A percentile compares a stretch with the other conserved stretches of the same genome.
phyloP scores from a whole-genome alignment of 2,888 invertebrate species.

The Danaus chrysippus region DNA sequence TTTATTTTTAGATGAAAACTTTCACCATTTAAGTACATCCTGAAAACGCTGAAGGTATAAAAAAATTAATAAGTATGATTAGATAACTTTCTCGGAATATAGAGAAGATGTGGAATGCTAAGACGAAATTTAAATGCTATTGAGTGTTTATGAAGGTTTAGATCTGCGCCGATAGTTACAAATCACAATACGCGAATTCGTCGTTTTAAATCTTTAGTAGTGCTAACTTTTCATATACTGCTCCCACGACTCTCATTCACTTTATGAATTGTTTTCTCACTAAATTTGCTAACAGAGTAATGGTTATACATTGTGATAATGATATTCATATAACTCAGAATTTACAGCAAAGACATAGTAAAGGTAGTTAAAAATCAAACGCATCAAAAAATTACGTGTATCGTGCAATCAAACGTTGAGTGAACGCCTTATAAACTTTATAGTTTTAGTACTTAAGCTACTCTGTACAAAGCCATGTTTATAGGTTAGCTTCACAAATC shows the following conservation, averaged over 20 bases:
- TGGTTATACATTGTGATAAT: too few species aligned
- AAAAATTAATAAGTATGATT: background rate
- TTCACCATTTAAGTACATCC: constrained; percentile 10
- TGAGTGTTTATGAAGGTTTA: constrained; percentile 24
- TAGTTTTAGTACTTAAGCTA: background rate
- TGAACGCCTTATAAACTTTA: too few species aligned
- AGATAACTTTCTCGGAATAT: background rate
- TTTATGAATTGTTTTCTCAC: constrained; percentile 36
- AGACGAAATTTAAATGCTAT: background rate
- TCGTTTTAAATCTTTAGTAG: constrained; percentile 37
- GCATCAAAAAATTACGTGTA: too few species aligned
- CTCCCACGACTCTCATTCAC: constrained; percentile 36
- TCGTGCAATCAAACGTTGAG: too few species aligned
- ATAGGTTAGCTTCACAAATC: constrained; percentile 32
- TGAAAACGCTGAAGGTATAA: too few species aligned
- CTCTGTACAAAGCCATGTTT: constrained; percentile 16
- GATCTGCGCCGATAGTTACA: constrained; percentile 18
- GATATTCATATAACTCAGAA: too few species aligned
- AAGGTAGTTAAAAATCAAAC: too few species aligned
- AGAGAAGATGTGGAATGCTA: background rate
- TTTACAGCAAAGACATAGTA: too few species aligned
- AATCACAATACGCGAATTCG: constrained; percentile 19
- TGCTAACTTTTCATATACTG: constrained; percentile 36
- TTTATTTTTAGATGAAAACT: too few species aligned
- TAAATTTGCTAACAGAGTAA: constrained; percentile 21